These are phyloP conservation scores for Axea sp. DNA, from an alignment of 2,888 invertebrate genomes.

Conservation along the genomic window DNA sequence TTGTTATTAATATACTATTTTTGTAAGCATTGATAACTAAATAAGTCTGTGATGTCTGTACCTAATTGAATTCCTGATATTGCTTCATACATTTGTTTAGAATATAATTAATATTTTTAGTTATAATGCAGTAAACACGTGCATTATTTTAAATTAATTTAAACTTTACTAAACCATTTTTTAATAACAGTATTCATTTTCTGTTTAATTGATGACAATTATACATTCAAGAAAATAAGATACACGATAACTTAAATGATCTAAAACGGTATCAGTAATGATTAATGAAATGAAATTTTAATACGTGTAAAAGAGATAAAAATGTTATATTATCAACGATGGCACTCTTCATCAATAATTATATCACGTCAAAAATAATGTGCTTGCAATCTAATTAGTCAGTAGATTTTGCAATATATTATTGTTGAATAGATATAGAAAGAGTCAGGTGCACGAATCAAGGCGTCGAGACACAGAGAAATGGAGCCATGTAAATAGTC, in stretches of 20 bases:
- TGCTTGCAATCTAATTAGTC: constrained; percentile 18
- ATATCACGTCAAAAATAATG: constrained; percentile 19
- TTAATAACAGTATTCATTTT: too few relatives aligned
- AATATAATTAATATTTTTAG: too few relatives aligned
- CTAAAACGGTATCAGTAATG: background rate
- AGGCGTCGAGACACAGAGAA: constrained; percentile 12
- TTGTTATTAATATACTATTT: too few relatives aligned
- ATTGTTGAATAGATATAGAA: constrained; percentile 10
- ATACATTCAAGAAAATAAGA: background rate
- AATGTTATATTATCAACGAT: too few relatives aligned
- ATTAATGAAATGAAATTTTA: constrained; percentile 15
- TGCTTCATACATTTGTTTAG: too few relatives aligned
- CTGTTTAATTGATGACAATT: constrained; percentile 10
- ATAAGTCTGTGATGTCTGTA: too few relatives aligned
- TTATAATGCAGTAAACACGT: too few relatives aligned
- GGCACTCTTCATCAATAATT: constrained; percentile 9
- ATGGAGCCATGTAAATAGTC: constrained; percentile 10
- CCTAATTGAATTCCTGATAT: too few relatives aligned
- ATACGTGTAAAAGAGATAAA: too few relatives aligned
- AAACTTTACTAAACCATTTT: too few relatives aligned
- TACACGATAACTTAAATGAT: background rate
- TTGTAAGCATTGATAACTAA: too few relatives aligned
- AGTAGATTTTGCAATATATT: constrained; percentile 17
- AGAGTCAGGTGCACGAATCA: constrained; percentile 23
- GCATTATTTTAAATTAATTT: too few relatives aligned